phyloP scores from a whole-genome alignment of 2,113 vertebrate species.

The Phrynosoma platyrhinos region DNA sequence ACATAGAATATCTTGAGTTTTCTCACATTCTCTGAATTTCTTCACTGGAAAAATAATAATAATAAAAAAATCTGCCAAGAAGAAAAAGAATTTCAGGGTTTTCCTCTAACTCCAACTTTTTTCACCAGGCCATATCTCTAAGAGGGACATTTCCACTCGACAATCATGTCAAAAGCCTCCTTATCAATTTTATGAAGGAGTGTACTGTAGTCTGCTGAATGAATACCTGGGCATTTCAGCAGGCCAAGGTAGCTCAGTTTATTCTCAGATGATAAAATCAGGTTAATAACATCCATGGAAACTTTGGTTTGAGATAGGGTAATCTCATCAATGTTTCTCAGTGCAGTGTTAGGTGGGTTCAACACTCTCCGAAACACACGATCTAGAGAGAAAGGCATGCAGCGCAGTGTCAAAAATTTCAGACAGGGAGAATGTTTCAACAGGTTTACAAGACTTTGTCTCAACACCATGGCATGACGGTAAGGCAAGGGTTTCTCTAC shows the following conservation, averaged over 20 bases:
- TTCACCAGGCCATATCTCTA: no score
- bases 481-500: accelerated
- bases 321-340: constrained; percentile 57
- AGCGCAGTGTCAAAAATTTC: constrained; percentile 38
- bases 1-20: no score
- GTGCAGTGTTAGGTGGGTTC: accelerated
- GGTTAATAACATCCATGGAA: not conserved
- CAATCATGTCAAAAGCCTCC: constrained; percentile 50
- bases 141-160: constrained; percentile 40
- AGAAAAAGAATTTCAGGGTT: no score
- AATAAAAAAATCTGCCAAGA: no score
- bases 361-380: constrained; percentile 53
- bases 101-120: no score
- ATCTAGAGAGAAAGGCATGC: constrained; percentile 52
- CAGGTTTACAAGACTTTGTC: constrained; percentile 46
- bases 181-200: constrained; percentile 12
- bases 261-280: constrained; percentile 52
- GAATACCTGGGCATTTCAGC: constrained; percentile 60
- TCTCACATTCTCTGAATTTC: no score
- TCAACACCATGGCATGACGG: not conserved
- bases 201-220: constrained; percentile 52
- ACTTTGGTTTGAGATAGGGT: constrained; percentile 52
- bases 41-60: no score
- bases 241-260: constrained; percentile 58
- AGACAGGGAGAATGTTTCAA: constrained; percentile 22